Percentiles rank a stretch among this genome's conserved stretches.
Conservation (phyloP, 1,140 invertebrate genomes). For the Drosophila yakuba region DNA sequence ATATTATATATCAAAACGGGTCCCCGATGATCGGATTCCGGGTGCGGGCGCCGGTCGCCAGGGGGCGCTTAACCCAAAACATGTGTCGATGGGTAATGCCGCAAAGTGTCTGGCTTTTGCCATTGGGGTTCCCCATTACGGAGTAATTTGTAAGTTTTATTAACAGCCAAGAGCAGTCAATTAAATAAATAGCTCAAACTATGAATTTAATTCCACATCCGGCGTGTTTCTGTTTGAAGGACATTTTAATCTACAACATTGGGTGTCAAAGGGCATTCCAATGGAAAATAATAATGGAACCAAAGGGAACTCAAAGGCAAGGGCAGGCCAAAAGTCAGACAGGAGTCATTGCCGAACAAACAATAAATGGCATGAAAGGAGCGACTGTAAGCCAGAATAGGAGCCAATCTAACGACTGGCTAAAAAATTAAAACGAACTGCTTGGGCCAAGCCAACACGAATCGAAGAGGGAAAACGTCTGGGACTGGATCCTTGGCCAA, state of each 20-base stretch:
- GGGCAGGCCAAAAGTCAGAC: constrained; percentile 44
- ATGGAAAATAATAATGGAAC: constrained; percentile 73
- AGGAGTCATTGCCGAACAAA: constrained; percentile 67
- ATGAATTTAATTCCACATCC: not conserved
- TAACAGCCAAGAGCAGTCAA: constrained; percentile 4
- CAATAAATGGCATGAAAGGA: constrained; percentile 40
- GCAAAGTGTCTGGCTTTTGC: constrained; percentile 6
- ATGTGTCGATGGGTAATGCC: constrained; percentile 29
- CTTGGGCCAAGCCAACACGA: constrained; percentile 17
- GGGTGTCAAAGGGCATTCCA: constrained; percentile 61
- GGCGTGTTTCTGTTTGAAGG: not conserved
- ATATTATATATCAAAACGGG: constrained; percentile 77
- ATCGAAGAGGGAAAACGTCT: constrained; percentile 54
- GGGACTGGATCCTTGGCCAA: constrained; percentile 54
- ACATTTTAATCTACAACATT: constrained; percentile 41
- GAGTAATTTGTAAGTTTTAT: constrained; percentile 1
- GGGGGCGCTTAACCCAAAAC: constrained; percentile 49
- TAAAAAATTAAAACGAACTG: constrained; percentile 22
- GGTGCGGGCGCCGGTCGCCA: constrained; percentile 1
- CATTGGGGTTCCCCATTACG: constrained; percentile 1
- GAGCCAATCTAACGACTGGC: constrained; percentile 15
- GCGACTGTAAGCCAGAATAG: constrained; percentile 7
- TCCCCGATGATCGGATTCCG: constrained; percentile 29
- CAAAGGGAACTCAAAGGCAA: constrained; percentile 2
- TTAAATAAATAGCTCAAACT: not conserved